These are phyloP conservation scores for Drosophila quadrilineata DNA, from an alignment of 1,140 invertebrate species.

Conservation along the genomic window DNA sequence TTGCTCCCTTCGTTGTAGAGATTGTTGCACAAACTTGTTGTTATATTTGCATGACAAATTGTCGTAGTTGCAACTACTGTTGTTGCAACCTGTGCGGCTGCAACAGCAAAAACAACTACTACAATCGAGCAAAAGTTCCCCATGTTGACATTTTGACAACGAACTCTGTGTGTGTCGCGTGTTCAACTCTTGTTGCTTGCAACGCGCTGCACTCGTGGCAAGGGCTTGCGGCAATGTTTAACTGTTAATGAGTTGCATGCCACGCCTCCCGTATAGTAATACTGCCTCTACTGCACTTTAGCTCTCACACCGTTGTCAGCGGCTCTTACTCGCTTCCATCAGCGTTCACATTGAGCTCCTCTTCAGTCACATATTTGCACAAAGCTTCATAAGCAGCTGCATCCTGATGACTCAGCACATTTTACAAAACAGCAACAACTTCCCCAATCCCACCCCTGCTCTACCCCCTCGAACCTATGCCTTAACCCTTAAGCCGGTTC, in stretches of 20 bases:
- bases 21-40: slow-evolving; percentile 30
- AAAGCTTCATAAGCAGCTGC: slow-evolving; percentile 57
- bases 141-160: slow-evolving; percentile 35
- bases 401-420: slow-evolving; percentile 56
- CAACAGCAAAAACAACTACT: too few species aligned
- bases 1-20: slow-evolving; percentile 45
- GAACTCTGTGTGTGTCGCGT: slow-evolving; percentile 1
- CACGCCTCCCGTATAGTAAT: background rate
- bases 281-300: too few species aligned
- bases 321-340: background rate
- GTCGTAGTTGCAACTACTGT: slow-evolving; percentile 13
- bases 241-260: slow-evolving; percentile 39
- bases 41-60: slow-evolving; percentile 68
- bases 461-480: background rate
- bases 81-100: slow-evolving; percentile 20
- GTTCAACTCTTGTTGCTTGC: background rate
- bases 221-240: slow-evolving; percentile 18
- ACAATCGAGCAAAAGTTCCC: slow-evolving; percentile 38
- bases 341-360: slow-evolving; percentile 5
- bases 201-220: background rate
- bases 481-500: slow-evolving; percentile 50
- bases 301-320: too few species aligned
- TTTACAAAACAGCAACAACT: too few species aligned
- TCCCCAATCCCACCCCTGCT: background rate
- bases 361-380: slow-evolving; percentile 55